Conservation (phyloP, 2,888 invertebrate genomes). For the Drosophila barbarae region DNA sequence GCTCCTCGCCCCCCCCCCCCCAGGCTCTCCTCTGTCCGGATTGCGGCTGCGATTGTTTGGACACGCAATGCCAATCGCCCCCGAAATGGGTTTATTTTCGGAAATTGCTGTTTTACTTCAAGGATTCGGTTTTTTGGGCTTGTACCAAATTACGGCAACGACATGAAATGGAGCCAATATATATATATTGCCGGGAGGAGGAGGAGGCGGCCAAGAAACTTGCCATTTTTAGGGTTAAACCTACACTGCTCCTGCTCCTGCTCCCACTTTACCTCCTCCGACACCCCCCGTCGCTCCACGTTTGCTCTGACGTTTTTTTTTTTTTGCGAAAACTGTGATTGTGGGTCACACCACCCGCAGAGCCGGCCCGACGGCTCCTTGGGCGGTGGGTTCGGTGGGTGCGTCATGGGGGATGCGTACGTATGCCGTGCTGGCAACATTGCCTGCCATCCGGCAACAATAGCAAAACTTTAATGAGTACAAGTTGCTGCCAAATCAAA, state of each 20-base stretch:
- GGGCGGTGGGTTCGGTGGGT: constrained; percentile 14
- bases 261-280: neutral
- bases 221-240: constrained; percentile 9
- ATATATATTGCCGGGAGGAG: neutral
- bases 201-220: neutral
- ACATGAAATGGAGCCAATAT: constrained; percentile 37
- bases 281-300: neutral
- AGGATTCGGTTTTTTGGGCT: constrained; percentile 45
- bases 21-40: neutral
- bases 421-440: constrained; percentile 36
- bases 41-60: constrained; percentile 44
- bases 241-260: constrained; percentile 3
- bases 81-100: constrained; percentile 62
- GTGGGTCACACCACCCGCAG: constrained; percentile 36
- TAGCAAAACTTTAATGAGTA: constrained; percentile 72
- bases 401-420: constrained; percentile 34
- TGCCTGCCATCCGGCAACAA: constrained; percentile 52
- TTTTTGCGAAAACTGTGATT: constrained; percentile 29
- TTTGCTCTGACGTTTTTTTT: constrained; percentile 24
- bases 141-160: constrained; percentile 37
- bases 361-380: constrained; percentile 19
- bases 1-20: neutral
- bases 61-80: constrained; percentile 61
- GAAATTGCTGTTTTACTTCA: constrained; percentile 68
- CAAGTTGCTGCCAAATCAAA: constrained; percentile 72